Percentiles rank a stretch among this genome's conserved stretches.
These are phyloP conservation scores for Emydoidea blandingii DNA, from an alignment of 2,797 vertebrate genomes.

Conservation along the genomic window DNA sequence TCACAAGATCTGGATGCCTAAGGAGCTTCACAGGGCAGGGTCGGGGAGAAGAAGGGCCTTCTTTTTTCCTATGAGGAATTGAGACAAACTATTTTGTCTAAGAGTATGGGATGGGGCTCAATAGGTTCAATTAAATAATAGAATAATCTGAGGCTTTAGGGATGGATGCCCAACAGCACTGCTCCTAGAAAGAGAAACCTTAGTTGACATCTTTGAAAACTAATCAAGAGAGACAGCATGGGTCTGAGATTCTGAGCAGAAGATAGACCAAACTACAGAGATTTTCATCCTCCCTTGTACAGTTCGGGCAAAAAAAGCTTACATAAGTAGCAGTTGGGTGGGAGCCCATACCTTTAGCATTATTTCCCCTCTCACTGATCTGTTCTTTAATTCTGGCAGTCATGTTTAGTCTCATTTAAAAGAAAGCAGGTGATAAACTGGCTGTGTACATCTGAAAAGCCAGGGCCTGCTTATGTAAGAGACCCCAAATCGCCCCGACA, in stretches of 20 bases:
- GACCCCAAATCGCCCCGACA: not conserved
- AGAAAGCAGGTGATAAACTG: not conserved
- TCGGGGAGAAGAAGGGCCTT: constrained; percentile 30
- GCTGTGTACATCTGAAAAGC: not conserved
- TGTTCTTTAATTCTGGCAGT: not conserved
- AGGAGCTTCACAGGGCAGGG: not conserved
- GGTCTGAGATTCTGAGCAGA: not conserved
- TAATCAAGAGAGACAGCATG: not conserved
- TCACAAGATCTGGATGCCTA: not conserved
- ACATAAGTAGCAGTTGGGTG: too few species aligned
- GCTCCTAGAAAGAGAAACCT: constrained; percentile 1
- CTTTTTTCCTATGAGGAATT: not conserved
- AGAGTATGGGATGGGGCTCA: not conserved
- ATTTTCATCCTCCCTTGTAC: not conserved
- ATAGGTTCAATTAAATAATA: not conserved
- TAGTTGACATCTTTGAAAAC: not conserved
- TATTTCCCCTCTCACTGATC: too few species aligned
- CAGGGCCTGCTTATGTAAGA: not conserved
- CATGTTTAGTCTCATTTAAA: not conserved
- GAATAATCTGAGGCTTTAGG: not conserved
- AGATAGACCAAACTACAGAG: rapidly evolving
- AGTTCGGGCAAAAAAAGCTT: not conserved
- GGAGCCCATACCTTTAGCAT: too few species aligned
- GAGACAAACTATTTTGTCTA: not conserved
- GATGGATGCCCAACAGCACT: not conserved